A percentile compares a stretch with the other conserved stretches of the same genome.
phyloP scores from a whole-genome alignment of 1,140 invertebrate species.

The Micrasema minimum region DNA sequence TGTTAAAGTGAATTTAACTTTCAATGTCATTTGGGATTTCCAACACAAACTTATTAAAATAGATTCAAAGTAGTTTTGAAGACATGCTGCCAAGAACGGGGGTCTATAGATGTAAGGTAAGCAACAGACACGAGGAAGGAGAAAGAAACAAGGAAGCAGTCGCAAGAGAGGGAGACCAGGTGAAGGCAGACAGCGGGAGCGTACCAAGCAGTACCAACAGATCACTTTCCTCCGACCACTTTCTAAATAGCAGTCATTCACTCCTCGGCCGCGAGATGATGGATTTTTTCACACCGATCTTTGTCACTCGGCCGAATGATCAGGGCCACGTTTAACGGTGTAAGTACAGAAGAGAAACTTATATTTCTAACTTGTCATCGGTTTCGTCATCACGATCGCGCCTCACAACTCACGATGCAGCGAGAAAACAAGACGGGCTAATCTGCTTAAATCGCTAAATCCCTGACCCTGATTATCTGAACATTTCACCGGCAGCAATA shows the following conservation, averaged over 20 bases:
- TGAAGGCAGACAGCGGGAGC: conserved; percentile 10
- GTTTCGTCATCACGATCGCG: not conserved
- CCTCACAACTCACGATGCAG: too few relatives aligned
- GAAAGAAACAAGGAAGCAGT: too few relatives aligned
- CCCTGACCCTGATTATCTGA: not conserved
- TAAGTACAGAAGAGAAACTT: conserved; percentile 2
- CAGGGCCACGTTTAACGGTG: not conserved
- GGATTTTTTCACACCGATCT: conserved; percentile 27
- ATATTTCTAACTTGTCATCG: not conserved
- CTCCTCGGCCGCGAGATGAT: conserved; percentile 26
- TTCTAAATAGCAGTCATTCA: conserved; percentile 34
- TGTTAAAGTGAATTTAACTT: not conserved
- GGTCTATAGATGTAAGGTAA: too few relatives aligned
- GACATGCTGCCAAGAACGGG: too few relatives aligned
- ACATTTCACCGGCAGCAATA: not conserved
- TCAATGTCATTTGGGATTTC: conserved; percentile 8
- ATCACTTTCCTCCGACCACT: conserved; percentile 32
- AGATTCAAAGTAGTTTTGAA: too few relatives aligned
- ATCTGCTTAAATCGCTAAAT: not conserved
- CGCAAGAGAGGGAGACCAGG: not conserved
- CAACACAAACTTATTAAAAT: not conserved
- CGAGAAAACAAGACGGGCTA: too few relatives aligned
- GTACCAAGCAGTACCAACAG: not conserved
- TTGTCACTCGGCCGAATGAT: conserved; percentile 26
- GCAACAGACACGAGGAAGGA: too few relatives aligned